Percentiles rank a stretch among this genome's conserved stretches.
These are phyloP conservation scores for Hemibagrus wyckioides DNA, from an alignment of 2,113 vertebrate genomes.

Conservation along the genomic window DNA sequence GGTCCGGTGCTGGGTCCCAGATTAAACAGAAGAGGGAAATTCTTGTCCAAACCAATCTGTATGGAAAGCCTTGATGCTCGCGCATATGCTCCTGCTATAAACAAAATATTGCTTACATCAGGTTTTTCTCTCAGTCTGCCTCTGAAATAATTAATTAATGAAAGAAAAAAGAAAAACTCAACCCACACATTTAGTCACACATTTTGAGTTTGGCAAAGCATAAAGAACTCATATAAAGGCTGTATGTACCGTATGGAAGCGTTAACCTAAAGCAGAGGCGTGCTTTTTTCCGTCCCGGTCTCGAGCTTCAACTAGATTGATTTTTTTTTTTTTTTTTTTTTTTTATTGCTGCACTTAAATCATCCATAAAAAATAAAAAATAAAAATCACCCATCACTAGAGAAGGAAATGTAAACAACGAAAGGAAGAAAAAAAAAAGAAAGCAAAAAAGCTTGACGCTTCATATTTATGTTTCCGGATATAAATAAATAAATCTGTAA, in stretches of 20 bases:
- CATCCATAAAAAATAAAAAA: background rate
- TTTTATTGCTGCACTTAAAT: background rate
- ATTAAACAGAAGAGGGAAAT: background rate
- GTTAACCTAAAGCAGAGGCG: background rate
- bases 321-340: background rate
- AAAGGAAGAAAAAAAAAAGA: background rate
- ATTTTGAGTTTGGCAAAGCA: background rate
- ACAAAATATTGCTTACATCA: constrained; percentile 1
- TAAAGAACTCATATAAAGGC: background rate
- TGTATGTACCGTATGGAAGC: background rate
- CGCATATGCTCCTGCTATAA: background rate
- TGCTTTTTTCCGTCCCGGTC: background rate
- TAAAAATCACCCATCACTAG: background rate
- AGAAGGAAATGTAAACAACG: constrained; percentile 15
- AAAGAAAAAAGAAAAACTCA: background rate
- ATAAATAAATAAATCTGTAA: constrained; percentile 45
- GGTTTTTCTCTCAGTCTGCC: background rate
- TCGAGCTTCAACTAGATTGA: background rate
- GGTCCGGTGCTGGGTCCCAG: background rate
- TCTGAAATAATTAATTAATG: background rate
- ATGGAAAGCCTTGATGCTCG: background rate
- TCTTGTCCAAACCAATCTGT: background rate
- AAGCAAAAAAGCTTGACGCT: constrained; percentile 42
- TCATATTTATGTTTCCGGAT: constrained; percentile 49
- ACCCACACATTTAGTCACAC: background rate